Percentiles rank a stretch among this genome's conserved stretches.
Conservation (phyloP, 1,140 invertebrate species). For the Cecropterus lyciades region DNA sequence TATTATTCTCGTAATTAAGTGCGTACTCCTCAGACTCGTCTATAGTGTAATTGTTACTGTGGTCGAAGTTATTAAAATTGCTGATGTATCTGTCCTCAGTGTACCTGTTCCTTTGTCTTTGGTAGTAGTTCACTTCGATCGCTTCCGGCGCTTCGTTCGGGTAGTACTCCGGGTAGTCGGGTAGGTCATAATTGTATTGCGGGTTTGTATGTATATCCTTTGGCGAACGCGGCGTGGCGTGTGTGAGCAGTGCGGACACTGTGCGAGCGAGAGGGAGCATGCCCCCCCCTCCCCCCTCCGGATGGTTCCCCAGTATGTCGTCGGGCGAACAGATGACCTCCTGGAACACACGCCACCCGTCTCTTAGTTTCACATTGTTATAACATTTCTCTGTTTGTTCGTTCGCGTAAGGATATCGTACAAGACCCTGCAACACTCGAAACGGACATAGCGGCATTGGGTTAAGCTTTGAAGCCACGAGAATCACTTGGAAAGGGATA, state of each 20-base stretch:
- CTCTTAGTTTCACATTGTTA: slow-evolving; percentile 69
- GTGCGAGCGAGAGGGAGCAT: slow-evolving; percentile 78
- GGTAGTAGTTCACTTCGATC: slow-evolving; percentile 65
- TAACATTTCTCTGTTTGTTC: slow-evolving; percentile 32
- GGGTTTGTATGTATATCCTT: slow-evolving; percentile 66
- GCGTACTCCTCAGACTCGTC: slow-evolving; percentile 71
- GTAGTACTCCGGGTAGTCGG: slow-evolving; percentile 35
- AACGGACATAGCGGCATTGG: slow-evolving; percentile 43
- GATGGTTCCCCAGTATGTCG: slow-evolving; percentile 86
- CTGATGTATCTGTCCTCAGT: slow-evolving; percentile 75
- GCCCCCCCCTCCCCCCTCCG: slow-evolving; percentile 57
- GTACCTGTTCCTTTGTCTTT: slow-evolving; percentile 52
- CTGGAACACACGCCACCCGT: slow-evolving; percentile 88
- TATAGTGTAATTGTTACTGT: slow-evolving; percentile 58
- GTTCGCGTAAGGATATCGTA: slow-evolving; percentile 66
- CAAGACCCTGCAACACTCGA: slow-evolving; percentile 67
- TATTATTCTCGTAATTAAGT: slow-evolving; percentile 65
- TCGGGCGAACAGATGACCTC: slow-evolving; percentile 90
- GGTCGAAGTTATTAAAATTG: slow-evolving; percentile 69
- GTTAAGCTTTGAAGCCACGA: slow-evolving; percentile 30
- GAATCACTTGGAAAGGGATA: neutral
- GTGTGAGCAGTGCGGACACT: slow-evolving; percentile 83
- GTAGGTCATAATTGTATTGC: slow-evolving; percentile 31
- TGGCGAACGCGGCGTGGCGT: slow-evolving; percentile 76
- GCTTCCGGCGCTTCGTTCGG: slow-evolving; percentile 17